Conservation (phyloP, 2,113 vertebrate genomes). For the Chloropsis hardwickii region DNA sequence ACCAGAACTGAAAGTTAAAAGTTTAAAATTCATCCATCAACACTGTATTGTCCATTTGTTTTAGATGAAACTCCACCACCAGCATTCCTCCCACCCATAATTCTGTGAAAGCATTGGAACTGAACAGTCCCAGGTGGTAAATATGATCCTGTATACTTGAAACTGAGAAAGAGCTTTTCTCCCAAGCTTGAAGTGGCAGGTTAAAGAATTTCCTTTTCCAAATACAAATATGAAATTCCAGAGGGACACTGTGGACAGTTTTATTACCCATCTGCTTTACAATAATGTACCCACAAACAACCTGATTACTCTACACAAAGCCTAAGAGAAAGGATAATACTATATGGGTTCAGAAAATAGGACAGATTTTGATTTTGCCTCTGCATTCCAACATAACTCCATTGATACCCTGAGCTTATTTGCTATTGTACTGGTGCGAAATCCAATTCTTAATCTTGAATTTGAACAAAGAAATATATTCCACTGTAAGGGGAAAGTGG, state of each 20-base stretch:
- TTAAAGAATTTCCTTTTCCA: neutral
- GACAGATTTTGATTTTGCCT: neutral
- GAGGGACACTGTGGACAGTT: neutral
- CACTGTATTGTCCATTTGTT: neutral
- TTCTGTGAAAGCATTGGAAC: neutral
- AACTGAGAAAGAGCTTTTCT: neutral
- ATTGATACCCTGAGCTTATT: neutral
- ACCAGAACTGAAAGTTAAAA: neutral
- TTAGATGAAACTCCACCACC: neutral
- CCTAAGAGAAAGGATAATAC: neutral
- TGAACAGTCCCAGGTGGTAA: neutral
- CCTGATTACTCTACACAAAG: neutral
- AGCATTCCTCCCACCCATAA: neutral
- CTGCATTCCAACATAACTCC: neutral
- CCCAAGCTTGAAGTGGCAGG: neutral
- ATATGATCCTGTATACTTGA: neutral
- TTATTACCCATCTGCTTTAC: neutral
- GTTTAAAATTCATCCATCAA: slow-evolving; percentile 20
- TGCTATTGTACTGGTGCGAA: neutral
- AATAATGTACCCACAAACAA: neutral
- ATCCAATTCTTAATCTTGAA: neutral
- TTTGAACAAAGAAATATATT: neutral
- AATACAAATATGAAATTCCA: neutral
- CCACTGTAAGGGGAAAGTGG: neutral
- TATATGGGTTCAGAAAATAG: neutral